phyloP scores from a whole-genome alignment of 2,113 vertebrate genomes.

The Piprites chloris region DNA sequence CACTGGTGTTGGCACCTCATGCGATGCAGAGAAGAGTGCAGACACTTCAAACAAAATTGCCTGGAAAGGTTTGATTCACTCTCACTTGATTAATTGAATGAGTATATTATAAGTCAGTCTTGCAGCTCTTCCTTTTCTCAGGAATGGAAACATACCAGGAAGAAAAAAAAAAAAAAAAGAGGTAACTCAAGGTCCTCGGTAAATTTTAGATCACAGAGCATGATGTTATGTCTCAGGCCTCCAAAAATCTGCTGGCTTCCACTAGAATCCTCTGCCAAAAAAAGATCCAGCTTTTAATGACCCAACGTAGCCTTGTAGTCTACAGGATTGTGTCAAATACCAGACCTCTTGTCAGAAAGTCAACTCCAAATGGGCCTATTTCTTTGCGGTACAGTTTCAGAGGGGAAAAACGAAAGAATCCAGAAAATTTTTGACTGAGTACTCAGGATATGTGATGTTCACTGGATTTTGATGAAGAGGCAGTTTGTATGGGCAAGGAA shows the following conservation, averaged over 20 bases:
- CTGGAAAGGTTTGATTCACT: conserved; percentile 61
- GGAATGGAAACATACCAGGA: background rate
- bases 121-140: conserved; percentile 34
- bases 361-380: background rate
- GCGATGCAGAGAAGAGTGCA: conserved; percentile 41
- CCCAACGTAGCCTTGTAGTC: background rate
- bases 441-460: background rate
- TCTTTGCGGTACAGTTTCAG: background rate
- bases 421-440: background rate
- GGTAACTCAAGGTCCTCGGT: background rate
- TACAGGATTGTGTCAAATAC: background rate
- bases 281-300: background rate
- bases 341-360: background rate
- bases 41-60: conserved; percentile 63
- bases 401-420: background rate
- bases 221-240: background rate
- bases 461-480: background rate
- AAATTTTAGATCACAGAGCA: background rate
- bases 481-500: background rate
- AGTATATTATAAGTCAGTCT: conserved; percentile 29
- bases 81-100: conserved; percentile 55
- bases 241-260: background rate
- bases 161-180: background rate
- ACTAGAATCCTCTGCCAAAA: background rate
- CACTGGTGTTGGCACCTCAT: conserved; percentile 65